Percentiles rank a stretch among this genome's conserved stretches.
These are phyloP conservation scores for Cygnus olor DNA, from an alignment of 2,797 vertebrate species.

Conservation along the genomic window DNA sequence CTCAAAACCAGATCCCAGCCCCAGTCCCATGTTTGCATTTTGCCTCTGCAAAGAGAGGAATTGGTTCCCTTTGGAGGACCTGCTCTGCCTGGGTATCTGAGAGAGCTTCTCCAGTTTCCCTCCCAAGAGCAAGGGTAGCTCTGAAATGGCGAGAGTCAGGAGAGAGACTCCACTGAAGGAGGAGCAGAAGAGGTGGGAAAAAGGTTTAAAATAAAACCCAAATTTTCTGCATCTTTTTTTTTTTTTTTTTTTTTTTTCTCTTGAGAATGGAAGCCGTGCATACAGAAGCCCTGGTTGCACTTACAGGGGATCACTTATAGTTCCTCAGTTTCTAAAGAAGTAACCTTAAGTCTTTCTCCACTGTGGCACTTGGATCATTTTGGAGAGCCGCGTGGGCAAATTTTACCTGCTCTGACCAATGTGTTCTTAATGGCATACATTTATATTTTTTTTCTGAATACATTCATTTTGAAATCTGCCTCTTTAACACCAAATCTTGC, in stretches of 20 bases:
- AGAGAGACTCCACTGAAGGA: accelerated
- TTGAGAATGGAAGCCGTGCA: neutral
- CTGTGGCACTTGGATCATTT: neutral
- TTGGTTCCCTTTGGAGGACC: accelerated
- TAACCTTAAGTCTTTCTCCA: neutral
- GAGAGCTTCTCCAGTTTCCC: neutral
- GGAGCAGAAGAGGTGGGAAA: neutral
- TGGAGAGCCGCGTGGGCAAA: neutral
- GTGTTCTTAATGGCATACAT: accelerated
- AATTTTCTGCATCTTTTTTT: neutral
- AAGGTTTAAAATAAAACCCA: neutral
- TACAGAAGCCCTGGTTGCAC: neutral
- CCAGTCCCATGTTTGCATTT: neutral
- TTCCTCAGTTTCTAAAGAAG: neutral
- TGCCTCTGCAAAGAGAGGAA: neutral
- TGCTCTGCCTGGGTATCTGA: neutral
- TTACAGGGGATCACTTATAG: neutral
- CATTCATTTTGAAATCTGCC: neutral
- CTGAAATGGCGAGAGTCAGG: neutral
- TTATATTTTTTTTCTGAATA: neutral
- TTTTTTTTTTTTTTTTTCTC: neutral
- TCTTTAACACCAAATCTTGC: neutral
- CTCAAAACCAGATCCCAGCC: neutral
- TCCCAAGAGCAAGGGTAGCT: neutral
- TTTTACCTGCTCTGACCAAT: neutral